These are phyloP conservation scores for Stomatorhinus walkeri DNA, from an alignment of 2,797 vertebrate genomes.

Conservation along the genomic window DNA sequence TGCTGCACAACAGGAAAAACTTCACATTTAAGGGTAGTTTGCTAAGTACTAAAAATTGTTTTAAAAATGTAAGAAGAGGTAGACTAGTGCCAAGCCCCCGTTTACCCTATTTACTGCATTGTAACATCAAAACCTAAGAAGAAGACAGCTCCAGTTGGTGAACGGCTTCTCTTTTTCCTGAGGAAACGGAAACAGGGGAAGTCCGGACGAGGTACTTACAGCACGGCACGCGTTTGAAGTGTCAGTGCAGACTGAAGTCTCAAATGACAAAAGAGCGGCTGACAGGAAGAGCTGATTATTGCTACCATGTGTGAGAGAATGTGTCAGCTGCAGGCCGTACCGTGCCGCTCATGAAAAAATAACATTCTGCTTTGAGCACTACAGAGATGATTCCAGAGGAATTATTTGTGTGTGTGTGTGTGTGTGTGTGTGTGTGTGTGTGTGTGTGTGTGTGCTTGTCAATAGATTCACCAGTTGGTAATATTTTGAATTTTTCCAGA, in stretches of 20 bases:
- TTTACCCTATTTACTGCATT: slow-evolving; percentile 9
- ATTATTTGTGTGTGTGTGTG: not conserved
- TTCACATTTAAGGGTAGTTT: not conserved
- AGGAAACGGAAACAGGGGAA: slow-evolving; percentile 15
- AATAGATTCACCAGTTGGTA: not conserved
- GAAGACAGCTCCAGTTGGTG: slow-evolving; percentile 1
- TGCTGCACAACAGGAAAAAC: not conserved
- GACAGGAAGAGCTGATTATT: slow-evolving; percentile 16
- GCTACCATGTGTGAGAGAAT: slow-evolving; percentile 8
- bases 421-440: not conserved
- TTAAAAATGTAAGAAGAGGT: not conserved
- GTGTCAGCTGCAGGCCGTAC: not conserved
- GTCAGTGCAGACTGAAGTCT: slow-evolving; percentile 15
- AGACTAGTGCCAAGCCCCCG: not conserved
- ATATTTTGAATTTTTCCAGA: not conserved
- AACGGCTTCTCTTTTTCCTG: slow-evolving; percentile 7
- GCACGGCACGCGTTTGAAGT: slow-evolving; percentile 16
- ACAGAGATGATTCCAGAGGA: slow-evolving; percentile 1
- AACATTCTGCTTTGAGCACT: not conserved
- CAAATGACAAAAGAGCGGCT: slow-evolving; percentile 14
- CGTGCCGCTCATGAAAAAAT: slow-evolving; percentile 1
- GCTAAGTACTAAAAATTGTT: not conserved
- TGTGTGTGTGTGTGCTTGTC: not conserved
- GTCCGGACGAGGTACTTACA: not conserved
- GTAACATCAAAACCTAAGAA: not conserved